Conservation (phyloP, 2,797 vertebrate genomes). For the Tokudaia muenninki region DNA sequence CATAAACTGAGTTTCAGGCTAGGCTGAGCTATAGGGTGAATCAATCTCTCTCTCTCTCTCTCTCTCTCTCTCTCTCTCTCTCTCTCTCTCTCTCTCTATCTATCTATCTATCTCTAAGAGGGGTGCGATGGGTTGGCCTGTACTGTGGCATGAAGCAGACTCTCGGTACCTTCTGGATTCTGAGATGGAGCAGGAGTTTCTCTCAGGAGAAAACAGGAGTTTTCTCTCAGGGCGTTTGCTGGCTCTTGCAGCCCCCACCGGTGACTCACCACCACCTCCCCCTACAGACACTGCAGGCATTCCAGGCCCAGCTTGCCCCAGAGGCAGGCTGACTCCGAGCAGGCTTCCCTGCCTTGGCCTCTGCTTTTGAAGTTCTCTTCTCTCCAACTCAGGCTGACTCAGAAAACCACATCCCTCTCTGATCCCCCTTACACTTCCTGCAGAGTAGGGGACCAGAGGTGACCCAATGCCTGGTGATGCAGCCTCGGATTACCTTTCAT, state of each 20-base stretch:
- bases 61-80: not conserved
- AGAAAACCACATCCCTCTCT: conserved; percentile 2
- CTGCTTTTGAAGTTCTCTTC: conserved; percentile 8
- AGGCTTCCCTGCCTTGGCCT: not conserved
- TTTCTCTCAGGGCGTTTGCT: not conserved
- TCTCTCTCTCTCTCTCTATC: too few relatives aligned
- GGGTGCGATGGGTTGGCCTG: too few relatives aligned
- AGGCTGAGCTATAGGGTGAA: not conserved
- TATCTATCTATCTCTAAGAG: not conserved
- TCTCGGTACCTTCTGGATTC: not conserved
- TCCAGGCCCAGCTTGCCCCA: not conserved
- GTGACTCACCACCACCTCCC: conserved; percentile 48
- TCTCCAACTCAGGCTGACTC: conserved; percentile 36
- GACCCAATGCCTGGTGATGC: not conserved
- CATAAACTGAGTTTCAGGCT: not conserved
- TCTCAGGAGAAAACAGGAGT: not conserved
- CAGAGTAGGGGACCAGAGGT: not conserved
- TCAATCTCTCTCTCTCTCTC: not conserved
- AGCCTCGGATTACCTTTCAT: not conserved
- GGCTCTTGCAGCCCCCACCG: not conserved
- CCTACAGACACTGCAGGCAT: not conserved
- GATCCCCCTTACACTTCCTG: not conserved
- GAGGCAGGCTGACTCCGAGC: conserved; percentile 56
- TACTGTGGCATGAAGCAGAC: not conserved
- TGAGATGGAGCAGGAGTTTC: not conserved